phyloP scores from a whole-genome alignment of 2,888 invertebrate species.

The Lasioglossum marginatum region DNA sequence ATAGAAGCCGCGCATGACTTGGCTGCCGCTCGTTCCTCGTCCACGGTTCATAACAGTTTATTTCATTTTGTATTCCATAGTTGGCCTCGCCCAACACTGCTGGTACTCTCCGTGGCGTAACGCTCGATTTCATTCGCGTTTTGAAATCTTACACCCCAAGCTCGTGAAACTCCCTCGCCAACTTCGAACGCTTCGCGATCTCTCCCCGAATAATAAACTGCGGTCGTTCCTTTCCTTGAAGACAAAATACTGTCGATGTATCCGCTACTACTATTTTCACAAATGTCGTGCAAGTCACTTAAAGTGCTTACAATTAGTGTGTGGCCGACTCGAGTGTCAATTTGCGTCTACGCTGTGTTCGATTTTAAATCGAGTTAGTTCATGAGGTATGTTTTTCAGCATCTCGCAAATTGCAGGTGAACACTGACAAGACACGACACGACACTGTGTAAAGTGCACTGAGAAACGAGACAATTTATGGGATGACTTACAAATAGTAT shows the following conservation, averaged over 20 bases:
- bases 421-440: too few relatives aligned
- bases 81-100: slow-evolving; percentile 34
- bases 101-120: slow-evolving; percentile 46
- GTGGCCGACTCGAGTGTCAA: too few relatives aligned
- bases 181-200: neutral
- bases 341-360: too few relatives aligned
- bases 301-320: too few relatives aligned
- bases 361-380: too few relatives aligned
- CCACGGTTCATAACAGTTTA: slow-evolving; percentile 56
- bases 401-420: too few relatives aligned
- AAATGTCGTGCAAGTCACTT: too few relatives aligned
- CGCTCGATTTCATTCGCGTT: slow-evolving; percentile 59
- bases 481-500: neutral
- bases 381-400: too few relatives aligned
- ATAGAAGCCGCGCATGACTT: slow-evolving; percentile 72
- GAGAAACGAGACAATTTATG: neutral
- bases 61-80: slow-evolving; percentile 70
- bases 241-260: neutral
- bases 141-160: slow-evolving; percentile 2
- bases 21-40: slow-evolving; percentile 35
- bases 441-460: too few relatives aligned
- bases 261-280: too few relatives aligned
- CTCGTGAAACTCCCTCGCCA: neutral
- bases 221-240: neutral
- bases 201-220: neutral